Conservation (phyloP, 2,113 vertebrate genomes). For the Stercorarius parasiticus region DNA sequence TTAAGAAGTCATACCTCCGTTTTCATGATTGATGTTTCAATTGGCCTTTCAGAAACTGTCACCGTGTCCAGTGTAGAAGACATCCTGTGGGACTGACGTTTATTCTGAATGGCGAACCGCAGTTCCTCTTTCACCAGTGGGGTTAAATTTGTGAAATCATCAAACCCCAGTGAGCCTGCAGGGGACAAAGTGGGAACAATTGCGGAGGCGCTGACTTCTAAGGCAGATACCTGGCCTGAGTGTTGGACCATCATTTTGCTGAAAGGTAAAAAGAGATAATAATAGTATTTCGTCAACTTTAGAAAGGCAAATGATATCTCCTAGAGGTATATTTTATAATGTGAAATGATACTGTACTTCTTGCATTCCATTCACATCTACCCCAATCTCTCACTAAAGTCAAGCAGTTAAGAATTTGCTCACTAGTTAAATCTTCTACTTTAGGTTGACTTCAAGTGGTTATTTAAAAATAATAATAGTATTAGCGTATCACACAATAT, state of each 20-base stretch:
- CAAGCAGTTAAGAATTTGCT: neutral
- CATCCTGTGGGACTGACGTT: slow-evolving; percentile 84
- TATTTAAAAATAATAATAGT: neutral
- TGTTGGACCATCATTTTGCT: slow-evolving; percentile 97
- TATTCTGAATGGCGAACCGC: slow-evolving; percentile 90
- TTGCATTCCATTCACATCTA: neutral
- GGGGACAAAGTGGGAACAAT: slow-evolving; percentile 92
- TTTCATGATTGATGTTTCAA: slow-evolving; percentile 67
- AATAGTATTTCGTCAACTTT: slow-evolving; percentile 7
- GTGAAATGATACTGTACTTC: neutral
- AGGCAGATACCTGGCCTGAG: slow-evolving; percentile 84
- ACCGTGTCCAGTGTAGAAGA: slow-evolving; percentile 78
- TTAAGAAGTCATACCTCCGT: slow-evolving; percentile 77
- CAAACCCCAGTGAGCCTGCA: slow-evolving; percentile 87
- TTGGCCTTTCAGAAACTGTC: slow-evolving; percentile 77
- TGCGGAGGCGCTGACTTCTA: slow-evolving; percentile 92
- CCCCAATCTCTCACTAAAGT: neutral
- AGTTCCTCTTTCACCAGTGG: slow-evolving; percentile 94
- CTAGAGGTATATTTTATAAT: neutral
- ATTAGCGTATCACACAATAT: neutral
- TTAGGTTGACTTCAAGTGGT: neutral
- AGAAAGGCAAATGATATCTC: neutral
- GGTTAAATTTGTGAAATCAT: slow-evolving; percentile 91
- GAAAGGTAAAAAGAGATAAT: slow-evolving; percentile 65
- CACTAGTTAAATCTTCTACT: neutral